Evolutionary conservation across 64 coral and sea anemone species (phyloP).

Genomic region (Acropora yongei): DNA sequence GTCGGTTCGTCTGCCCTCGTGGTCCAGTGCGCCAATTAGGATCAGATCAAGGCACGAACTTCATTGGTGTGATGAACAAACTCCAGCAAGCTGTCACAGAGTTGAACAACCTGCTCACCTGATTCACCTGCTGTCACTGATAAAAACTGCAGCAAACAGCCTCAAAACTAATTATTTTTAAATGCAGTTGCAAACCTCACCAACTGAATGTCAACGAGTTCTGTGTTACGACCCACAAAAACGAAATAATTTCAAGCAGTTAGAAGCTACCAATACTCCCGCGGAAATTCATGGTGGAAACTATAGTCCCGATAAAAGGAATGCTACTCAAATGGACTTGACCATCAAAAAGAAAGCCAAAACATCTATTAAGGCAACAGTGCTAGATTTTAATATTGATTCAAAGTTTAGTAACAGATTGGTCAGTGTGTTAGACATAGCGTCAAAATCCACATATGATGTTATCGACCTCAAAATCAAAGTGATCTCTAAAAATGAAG

Average conservation of each 20-base stretch:
- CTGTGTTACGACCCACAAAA: neutral
- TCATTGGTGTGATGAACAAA: neutral
- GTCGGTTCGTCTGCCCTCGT: neutral
- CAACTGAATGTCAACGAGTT: neutral
- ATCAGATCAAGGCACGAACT: conserved; percentile 38
- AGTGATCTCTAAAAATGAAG: conserved; percentile 64
- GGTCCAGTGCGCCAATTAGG: conserved; percentile 35
- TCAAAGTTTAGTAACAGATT: conserved; percentile 61
- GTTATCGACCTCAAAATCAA: conserved; percentile 66
- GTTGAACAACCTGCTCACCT: neutral
- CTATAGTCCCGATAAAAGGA: too few relatives aligned
- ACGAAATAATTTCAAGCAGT: too few relatives aligned
- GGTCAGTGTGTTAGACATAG: conserved; percentile 43
- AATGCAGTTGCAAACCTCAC: conserved; percentile 39
- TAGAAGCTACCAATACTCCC: too few relatives aligned
- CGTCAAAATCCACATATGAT: conserved; percentile 49
- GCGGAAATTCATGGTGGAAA: too few relatives aligned
- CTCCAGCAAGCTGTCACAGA: neutral
- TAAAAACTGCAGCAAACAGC: conserved; percentile 49
- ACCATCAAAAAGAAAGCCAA: conserved; percentile 70
- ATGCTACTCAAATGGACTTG: too few relatives aligned
- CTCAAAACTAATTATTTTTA: conserved; percentile 14
- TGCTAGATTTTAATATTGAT: conserved; percentile 63
- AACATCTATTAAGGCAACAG: conserved; percentile 54
- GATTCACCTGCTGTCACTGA: conserved; percentile 48